Percentiles rank a stretch among this genome's conserved stretches.
Evolutionary conservation across 2,888 invertebrate species (phyloP).

Genomic region (Calameuta idolon): DNA sequence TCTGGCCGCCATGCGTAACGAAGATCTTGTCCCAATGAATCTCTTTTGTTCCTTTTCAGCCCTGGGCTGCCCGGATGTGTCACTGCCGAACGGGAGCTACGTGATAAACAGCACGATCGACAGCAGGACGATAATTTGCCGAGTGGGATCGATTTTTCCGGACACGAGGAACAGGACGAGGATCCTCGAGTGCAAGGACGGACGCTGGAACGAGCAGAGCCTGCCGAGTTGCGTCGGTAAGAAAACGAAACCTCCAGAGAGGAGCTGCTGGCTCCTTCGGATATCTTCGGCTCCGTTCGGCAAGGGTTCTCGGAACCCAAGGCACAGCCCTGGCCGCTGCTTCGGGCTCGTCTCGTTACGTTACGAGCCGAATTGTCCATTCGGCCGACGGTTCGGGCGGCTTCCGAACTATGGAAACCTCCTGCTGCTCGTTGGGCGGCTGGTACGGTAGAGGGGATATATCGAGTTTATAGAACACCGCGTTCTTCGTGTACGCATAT

Average conservation of each 20-base stretch:
- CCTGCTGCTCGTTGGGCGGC: not conserved
- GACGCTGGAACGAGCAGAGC: slow-evolving; percentile 73
- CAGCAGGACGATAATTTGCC: slow-evolving; percentile 77
- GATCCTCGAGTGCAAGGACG: slow-evolving; percentile 74
- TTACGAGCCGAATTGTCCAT: not conserved
- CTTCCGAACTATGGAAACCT: not conserved
- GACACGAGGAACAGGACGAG: slow-evolving; percentile 75
- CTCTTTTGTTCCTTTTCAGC: slow-evolving; percentile 64
- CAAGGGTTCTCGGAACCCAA: not conserved
- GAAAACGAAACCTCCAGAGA: slow-evolving; percentile 46
- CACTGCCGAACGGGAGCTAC: slow-evolving; percentile 77
- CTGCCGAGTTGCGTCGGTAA: slow-evolving; percentile 76
- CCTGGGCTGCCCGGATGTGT: slow-evolving; percentile 76
- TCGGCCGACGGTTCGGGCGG: not conserved
- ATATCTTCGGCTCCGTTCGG: not conserved
- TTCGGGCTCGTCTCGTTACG: not conserved
- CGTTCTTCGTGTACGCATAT: slow-evolving; percentile 12
- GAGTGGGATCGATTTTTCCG: slow-evolving; percentile 76
- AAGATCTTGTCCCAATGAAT: not conserved
- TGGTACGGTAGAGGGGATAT: slow-evolving; percentile 10
- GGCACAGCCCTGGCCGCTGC: not conserved
- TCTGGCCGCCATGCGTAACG: not conserved
- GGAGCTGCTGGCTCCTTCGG: not conserved
- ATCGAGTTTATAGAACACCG: slow-evolving; percentile 30
- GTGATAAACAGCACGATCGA: slow-evolving; percentile 76